These are phyloP conservation scores for Sebastes elongatus DNA, from an alignment of 2,797 vertebrate genomes.

Conservation along the genomic window DNA sequence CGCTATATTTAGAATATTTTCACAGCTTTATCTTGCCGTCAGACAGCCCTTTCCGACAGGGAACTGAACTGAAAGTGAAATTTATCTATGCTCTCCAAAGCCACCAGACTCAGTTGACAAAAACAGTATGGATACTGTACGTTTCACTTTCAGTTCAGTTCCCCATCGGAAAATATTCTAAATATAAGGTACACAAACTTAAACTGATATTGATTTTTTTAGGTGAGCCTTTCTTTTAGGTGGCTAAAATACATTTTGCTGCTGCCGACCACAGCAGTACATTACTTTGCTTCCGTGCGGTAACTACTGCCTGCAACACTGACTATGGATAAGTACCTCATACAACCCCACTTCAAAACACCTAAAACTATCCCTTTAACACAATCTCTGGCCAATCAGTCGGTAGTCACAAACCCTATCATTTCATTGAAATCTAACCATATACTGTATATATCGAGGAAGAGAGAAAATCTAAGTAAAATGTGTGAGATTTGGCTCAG, in stretches of 20 bases:
- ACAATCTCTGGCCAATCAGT: not conserved
- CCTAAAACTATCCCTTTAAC: not conserved
- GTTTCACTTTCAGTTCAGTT: no score
- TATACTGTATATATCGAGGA: not conserved
- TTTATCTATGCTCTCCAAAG: not conserved
- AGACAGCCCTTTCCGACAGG: no score
- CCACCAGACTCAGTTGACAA: not conserved
- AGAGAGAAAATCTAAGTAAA: not conserved
- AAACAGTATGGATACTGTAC: not conserved
- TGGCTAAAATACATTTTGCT: no score
- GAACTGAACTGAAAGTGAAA: not conserved
- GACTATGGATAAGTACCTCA: not conserved
- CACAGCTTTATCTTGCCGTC: no score
- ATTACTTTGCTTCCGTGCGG: not conserved
- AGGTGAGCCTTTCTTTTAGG: no score
- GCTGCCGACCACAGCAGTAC: not conserved
- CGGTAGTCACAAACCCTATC: not conserved
- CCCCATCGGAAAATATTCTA: no score
- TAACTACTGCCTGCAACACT: not conserved
- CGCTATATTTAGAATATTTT: not conserved
- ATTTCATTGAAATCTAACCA: not conserved
- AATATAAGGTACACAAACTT: no score
- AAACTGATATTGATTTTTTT: no score
- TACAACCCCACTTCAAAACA: not conserved
- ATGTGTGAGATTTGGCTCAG: constrained; percentile 7